Percentiles rank a stretch among this genome's conserved stretches.
Evolutionary conservation across 2,888 invertebrate genomes (phyloP).

Genomic region (Erebia epiphron): DNA sequence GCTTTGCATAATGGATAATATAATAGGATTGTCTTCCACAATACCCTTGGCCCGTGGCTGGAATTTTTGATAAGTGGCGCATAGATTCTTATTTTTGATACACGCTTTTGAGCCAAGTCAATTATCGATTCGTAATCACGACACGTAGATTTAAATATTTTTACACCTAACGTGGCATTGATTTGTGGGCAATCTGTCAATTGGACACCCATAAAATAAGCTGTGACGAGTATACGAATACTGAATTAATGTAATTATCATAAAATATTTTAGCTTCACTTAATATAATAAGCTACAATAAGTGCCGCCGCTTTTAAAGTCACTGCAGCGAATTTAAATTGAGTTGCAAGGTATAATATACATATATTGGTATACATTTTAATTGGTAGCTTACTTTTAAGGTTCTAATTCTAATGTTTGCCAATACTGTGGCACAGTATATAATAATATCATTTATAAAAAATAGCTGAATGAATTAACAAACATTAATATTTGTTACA

Average conservation of each 20-base stretch:
- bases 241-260: conserved; percentile 14
- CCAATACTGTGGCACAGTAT: no score
- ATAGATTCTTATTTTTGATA: conserved; percentile 15
- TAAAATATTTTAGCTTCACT: conserved; percentile 4
- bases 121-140: conserved; percentile 35
- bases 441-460: no score
- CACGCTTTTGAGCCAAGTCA: conserved; percentile 20
- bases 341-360: background rate
- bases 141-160: conserved; percentile 37
- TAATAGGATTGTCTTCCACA: conserved; percentile 32
- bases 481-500: no score
- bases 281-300: background rate
- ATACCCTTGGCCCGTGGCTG: conserved; percentile 34
- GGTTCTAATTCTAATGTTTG: no score
- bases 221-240: conserved; percentile 21
- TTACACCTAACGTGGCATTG: conserved; percentile 35
- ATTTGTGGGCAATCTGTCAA: conserved; percentile 34
- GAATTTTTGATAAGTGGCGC: conserved; percentile 29
- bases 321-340: background rate
- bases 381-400: no score
- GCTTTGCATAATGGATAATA: conserved; percentile 34
- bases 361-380: no score
- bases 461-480: no score
- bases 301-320: background rate
- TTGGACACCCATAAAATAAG: conserved; percentile 29